Evolutionary conservation across 2,113 vertebrate genomes (phyloP).

Genomic region (Aramus guarauna): DNA sequence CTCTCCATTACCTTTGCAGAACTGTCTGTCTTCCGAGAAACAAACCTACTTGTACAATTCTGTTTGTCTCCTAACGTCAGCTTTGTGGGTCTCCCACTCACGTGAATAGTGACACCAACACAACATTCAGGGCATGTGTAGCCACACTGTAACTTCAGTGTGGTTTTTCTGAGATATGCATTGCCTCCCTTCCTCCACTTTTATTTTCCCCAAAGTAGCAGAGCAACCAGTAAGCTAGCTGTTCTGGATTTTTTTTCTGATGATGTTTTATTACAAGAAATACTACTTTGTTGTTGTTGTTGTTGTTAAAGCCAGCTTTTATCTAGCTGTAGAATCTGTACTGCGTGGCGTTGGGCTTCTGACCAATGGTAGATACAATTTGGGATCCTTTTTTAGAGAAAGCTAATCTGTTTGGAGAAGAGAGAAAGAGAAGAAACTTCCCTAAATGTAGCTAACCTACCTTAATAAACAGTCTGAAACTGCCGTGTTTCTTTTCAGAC

Average conservation of each 20-base stretch:
- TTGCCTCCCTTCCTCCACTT: neutral
- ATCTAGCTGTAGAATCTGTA: neutral
- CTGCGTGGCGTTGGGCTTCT: fast-evolving
- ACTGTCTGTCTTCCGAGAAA: neutral
- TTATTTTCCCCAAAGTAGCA: neutral
- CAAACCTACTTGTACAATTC: neutral
- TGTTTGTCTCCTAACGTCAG: neutral
- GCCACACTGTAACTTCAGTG: neutral
- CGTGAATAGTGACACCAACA: neutral
- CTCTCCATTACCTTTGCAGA: neutral
- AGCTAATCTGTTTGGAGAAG: neutral
- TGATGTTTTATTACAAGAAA: neutral
- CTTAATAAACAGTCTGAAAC: neutral
- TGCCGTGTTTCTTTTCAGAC: neutral
- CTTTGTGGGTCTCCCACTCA: neutral
- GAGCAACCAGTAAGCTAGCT: neutral
- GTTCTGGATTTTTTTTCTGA: neutral
- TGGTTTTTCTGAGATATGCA: neutral
- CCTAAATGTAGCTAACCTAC: neutral
- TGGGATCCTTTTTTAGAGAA: neutral
- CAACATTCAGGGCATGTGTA: fast-evolving
- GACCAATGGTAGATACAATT: neutral
- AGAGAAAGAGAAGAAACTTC: neutral
- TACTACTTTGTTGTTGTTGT: neutral
- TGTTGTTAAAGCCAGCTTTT: neutral